Evolutionary conservation across 2,888 invertebrate genomes (phyloP), one percentile per base, ranked within the genome.

Genomic region (Vanessa cardui): DNA sequence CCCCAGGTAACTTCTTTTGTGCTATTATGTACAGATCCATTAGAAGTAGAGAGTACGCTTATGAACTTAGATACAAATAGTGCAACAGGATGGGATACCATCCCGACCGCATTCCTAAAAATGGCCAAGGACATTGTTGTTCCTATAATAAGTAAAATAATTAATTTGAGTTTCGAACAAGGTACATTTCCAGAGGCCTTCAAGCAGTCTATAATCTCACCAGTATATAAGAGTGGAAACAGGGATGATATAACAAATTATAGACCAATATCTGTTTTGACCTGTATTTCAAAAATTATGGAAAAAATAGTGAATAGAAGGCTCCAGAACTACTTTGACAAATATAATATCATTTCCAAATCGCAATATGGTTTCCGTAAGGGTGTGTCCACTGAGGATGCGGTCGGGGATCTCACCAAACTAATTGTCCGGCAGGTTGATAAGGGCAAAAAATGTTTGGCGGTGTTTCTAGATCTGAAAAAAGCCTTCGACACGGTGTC

Each of bases 111-210:
- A 47, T 47, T 47, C n/a, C 47, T 47, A 2, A 47, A 47, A 47
- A 47, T n/a, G n/a, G 47, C 47, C n/a, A n/a, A 47, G 47, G 47
- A 47, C 16, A 47, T 47, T 18, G n/a, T n/a, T n/a, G 47, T 47
- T 47, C 47, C n/a, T 47, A 6, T 47, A n/a, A 47, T 18, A 18
- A 47, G 47, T n/a, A n/a, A 47, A n/a, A 6, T 47, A 47, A 47
- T 47, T 47, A 18, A 47, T 18, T 47, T 18, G 47, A 47, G 18
- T 26, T 26, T 26, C 26, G 26, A 26, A 26, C 16, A 47, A 2
- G 47, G 47, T 47, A 47, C n/a, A 47, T 47, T 47, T 47, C n/a
- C 18, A 7, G 18, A 47, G n/a, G 47, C 47, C 47, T 47, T 47
- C 7, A 18, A 47, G 47, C 47, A 47, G 7, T 47, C 47, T n/a